Base-by-base conservation (phyloP, 2,888 invertebrate species). In the Oxycera nigricornis region DNA sequence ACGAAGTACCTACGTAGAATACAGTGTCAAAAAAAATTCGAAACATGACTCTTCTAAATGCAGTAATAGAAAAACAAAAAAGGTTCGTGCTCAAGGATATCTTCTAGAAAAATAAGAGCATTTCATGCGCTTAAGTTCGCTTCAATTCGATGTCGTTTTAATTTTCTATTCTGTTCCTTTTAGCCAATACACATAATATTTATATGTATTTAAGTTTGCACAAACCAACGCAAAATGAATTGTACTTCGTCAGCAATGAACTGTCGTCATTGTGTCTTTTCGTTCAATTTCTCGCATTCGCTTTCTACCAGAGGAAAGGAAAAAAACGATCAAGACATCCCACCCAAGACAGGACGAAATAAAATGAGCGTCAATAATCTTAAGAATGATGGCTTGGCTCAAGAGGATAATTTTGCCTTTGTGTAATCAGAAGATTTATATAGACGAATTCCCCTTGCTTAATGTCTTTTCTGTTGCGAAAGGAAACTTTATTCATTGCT, bases 281-380 rank as follows among this genome's bases (percentile, higher is more conserved):
- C 11, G 35, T 46, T 46, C 17, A 46, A n/a, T 17, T 17, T 46
- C 46, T 17, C 14, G 17, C n/a, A 7, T 17, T 46, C 14, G 46
- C 46, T 28, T 22, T 57, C 22, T 20, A 24, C 17, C 55, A 20
- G 28, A n/a, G 28, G 28, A 57, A 57, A 57, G 14, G 22, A 6
- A 22, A 57, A 57, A 57, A 11, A 14, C 28, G 28, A 57, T n/a
- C n/a, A n/a, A n/a, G n/a, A n/a, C n/a, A n/a, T n/a, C n/a, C n/a
- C n/a, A n/a, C n/a, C 24, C n/a, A 26, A 31, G 31, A 61, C 61
- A 41, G 24, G 50, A 50, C 28, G 46, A 68, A 50, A 68, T 46
- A 68, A 68, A 68, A 30, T 68, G 67, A 50, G 67, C 67, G 39
- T 68, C 67, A 68, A 68, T 68, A 68, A 68, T 68, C 67, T 50